phyloP scores from a whole-genome alignment of 2,797 vertebrate species.

The Periparus ater region DNA sequence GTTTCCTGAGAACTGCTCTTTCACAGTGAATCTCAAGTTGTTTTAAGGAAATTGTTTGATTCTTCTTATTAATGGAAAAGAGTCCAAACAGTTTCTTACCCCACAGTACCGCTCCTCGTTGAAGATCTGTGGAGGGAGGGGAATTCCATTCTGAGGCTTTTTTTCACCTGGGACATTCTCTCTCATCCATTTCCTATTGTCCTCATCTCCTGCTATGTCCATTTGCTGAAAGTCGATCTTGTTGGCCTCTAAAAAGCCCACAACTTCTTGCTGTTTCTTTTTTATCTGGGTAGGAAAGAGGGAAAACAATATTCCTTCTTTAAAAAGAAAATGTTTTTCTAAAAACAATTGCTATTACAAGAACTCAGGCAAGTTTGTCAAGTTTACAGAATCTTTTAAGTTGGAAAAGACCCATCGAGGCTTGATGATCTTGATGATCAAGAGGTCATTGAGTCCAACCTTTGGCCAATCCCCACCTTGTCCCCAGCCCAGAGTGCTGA shows the following conservation, averaged over 20 bases:
- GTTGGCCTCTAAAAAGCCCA: conserved; percentile 94
- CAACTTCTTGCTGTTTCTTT: conserved; percentile 98
- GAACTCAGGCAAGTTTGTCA: neutral
- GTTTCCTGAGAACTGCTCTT: neutral
- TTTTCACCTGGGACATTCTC: conserved; percentile 93
- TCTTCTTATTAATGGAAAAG: neutral
- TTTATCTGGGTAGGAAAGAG: conserved; percentile 84
- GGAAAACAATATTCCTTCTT: neutral
- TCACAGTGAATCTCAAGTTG: neutral
- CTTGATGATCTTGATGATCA: no score
- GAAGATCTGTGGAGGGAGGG: conserved; percentile 97
- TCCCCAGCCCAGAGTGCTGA: neutral
- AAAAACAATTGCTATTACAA: neutral
- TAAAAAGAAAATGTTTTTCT: neutral
- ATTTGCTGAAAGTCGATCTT: conserved; percentile 93
- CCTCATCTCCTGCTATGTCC: conserved; percentile 95
- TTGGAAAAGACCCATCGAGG: neutral
- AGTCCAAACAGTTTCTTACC: conserved; percentile 73
- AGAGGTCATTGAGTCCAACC: neutral
- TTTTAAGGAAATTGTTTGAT: neutral
- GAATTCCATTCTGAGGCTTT: conserved; percentile 94
- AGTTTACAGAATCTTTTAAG: neutral
- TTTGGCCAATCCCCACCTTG: neutral
- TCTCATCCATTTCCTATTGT: conserved; percentile 98
- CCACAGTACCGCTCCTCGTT: conserved; percentile 95